Conservation (phyloP, 2,888 invertebrate species). For the Dendrolimus houi region DNA sequence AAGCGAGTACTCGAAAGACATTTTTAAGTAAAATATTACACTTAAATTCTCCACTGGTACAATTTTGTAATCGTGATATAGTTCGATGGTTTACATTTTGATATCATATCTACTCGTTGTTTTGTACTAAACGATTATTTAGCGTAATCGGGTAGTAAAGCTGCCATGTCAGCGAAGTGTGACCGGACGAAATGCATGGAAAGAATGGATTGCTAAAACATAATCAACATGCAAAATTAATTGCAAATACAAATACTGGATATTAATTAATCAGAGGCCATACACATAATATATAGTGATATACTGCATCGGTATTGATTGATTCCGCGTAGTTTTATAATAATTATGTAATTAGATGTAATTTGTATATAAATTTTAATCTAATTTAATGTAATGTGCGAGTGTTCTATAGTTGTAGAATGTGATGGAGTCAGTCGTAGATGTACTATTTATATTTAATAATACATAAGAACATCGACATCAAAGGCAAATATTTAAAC, state of each 20-base stretch:
- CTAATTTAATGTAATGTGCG: conserved; percentile 70
- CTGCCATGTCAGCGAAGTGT: neutral
- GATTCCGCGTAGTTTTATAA: conserved; percentile 46
- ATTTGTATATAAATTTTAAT: conserved; percentile 72
- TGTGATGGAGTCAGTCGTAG: conserved; percentile 59
- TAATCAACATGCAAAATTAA: conserved; percentile 14
- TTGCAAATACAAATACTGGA: conserved; percentile 17
- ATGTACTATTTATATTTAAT: conserved; percentile 27
- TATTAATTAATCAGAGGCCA: conserved; percentile 44
- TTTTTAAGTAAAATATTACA: neutral
- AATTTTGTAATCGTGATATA: neutral
- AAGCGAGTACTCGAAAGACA: no score
- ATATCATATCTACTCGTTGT: conserved; percentile 31
- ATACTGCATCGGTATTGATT: conserved; percentile 39
- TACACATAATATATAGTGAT: conserved; percentile 22
- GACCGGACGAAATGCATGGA: neutral
- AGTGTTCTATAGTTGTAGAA: conserved; percentile 73
- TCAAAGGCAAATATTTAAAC: conserved; percentile 17
- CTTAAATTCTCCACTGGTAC: neutral
- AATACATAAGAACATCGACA: conserved; percentile 2
- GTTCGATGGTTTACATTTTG: neutral
- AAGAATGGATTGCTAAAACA: conserved; percentile 4
- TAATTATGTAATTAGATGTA: conserved; percentile 58
- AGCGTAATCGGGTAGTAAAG: neutral
- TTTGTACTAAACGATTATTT: conserved; percentile 38